phyloP scores from a whole-genome alignment of 2,113 vertebrate genomes.

The Numenius arquata region DNA sequence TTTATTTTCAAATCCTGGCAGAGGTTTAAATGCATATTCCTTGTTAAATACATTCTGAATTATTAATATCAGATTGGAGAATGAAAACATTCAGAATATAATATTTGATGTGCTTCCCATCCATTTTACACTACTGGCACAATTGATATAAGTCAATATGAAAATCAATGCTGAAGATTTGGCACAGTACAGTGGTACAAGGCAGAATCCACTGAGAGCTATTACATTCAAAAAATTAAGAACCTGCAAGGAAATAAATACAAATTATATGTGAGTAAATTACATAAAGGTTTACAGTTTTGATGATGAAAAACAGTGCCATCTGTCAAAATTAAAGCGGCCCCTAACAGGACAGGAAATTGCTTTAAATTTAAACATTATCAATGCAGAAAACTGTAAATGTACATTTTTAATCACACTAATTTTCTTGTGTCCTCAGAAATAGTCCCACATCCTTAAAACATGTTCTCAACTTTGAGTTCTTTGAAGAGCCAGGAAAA shows the following conservation, averaged over 20 bases:
- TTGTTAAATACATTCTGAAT: conserved; percentile 35
- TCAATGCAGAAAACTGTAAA: background rate
- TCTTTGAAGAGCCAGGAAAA: background rate
- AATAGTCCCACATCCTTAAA: background rate
- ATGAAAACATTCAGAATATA: conserved; percentile 34
- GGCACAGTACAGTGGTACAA: background rate
- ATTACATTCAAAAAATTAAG: conserved; percentile 36
- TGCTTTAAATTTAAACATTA: conserved; percentile 10
- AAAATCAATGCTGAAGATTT: conserved; percentile 55
- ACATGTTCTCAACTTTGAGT: background rate
- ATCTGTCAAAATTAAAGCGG: conserved; percentile 46
- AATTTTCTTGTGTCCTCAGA: background rate
- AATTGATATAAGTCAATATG: conserved; percentile 47
- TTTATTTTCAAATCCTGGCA: background rate
- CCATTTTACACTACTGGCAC: conserved; percentile 40
- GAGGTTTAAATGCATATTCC: conserved; percentile 8
- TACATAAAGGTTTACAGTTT: conserved; percentile 26
- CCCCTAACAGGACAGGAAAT: conserved; percentile 34
- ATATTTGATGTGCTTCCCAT: background rate
- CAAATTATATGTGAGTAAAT: conserved; percentile 42
- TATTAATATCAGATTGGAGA: conserved; percentile 52
- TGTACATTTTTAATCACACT: background rate
- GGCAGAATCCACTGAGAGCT: conserved; percentile 16
- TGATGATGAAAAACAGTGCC: conserved; percentile 11
- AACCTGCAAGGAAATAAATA: conserved; percentile 42